Evolutionary conservation across 1,140 invertebrate species (phyloP), one percentile per base, ranked within the genome.

Genomic region (Aporrectodea caliginosa): DNA sequence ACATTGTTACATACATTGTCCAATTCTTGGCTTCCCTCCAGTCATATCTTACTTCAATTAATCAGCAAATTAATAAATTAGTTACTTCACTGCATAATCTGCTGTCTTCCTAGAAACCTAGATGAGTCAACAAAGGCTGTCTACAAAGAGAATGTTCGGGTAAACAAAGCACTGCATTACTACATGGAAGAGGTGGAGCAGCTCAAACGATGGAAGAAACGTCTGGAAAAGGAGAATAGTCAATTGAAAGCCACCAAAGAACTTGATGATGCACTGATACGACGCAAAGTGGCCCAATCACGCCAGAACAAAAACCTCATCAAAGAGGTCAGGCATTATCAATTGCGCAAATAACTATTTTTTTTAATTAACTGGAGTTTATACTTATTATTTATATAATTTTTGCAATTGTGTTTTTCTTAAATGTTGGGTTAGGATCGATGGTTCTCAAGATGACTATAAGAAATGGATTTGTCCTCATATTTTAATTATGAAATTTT

Each of bases 131-230:
- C 87, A 68, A 85, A 86, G 79, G 85, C 85, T 30, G 87, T 89
- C 31, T 89, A 88, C 79, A 88, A 88, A 74, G 88, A 89, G 79
- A 89, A 89, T 82, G 86, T 88, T 22, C 81, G 87, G 1, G 78
- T 88, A 69, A 84, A 86, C 22, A 86, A 88, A 78, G 84, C 86
- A 2, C 78, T 88, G 34, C 84, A 83, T 72, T 85, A 87, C 77
- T 86, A 88, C 80, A 86, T 86, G 82, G 58, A 32, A 77, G 86
- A 87, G 81, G 85, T 84, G 16, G 86, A 87, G 14, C 29, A 83
- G 58, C 80, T 88, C 79, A 86, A 85, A 79, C 86, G 85, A 78
- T 75, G 82, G 71, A 85, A 83, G 71, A 78, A 84, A 30, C 78
- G 74, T 68, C 81, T 87, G 31, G 74, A 82, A 31, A 84, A 84